A percentile compares a stretch with the other conserved stretches of the same genome.
phyloP scores from a whole-genome alignment of 2,888 invertebrate species.

The Cheilosia soror region DNA sequence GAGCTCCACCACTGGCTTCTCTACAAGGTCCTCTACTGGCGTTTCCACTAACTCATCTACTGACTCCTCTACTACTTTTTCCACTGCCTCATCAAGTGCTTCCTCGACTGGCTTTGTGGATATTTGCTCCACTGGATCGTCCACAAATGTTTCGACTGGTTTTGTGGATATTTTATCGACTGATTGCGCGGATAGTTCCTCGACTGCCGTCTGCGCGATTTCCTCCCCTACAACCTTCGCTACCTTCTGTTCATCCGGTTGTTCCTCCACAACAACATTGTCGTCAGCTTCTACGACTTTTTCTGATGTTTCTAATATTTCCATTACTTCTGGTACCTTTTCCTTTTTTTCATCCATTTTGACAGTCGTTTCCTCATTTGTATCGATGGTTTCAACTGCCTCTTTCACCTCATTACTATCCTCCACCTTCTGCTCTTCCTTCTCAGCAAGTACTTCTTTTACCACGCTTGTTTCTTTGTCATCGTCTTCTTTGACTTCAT shows the following conservation, averaged over 20 bases:
- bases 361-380: background rate
- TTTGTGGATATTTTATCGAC: slow-evolving; percentile 21
- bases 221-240: background rate
- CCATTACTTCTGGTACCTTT: too few relatives aligned
- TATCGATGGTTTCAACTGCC: background rate
- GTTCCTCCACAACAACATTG: background rate
- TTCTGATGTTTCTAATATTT: too few relatives aligned
- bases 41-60: slow-evolving; percentile 3
- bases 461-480: slow-evolving; percentile 22
- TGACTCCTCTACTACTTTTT: background rate
- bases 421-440: slow-evolving; percentile 70
- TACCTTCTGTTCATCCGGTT: background rate
- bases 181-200: background rate
- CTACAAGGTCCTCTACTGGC: background rate
- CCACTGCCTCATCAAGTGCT: background rate
- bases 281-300: too few relatives aligned
- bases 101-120: slow-evolving; percentile 8
- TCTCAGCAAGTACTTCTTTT: background rate
- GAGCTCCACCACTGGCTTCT: background rate
- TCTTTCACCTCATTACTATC: slow-evolving; percentile 14
- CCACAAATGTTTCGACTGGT: background rate
- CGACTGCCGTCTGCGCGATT: background rate
- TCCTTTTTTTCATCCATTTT: background rate
- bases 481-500: slow-evolving; percentile 23
- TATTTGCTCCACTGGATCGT: background rate